phyloP scores from a whole-genome alignment of 2,113 vertebrate genomes.

The Larimichthys polyactis region DNA sequence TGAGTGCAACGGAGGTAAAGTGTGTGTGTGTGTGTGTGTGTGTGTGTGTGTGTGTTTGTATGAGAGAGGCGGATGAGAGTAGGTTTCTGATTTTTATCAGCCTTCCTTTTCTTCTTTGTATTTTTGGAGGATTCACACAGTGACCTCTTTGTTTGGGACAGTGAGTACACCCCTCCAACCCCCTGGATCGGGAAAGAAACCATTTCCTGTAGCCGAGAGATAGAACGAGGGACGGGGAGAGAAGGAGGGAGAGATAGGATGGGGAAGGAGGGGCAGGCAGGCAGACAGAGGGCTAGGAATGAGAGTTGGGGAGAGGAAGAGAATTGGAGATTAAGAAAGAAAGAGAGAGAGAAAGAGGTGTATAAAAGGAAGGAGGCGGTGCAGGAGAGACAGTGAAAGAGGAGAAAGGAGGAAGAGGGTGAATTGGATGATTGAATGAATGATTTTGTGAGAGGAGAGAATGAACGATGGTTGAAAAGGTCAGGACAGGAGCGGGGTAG shows the following conservation, averaged over 20 bases:
- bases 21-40: constrained; percentile 28
- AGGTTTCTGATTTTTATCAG: constrained; percentile 84
- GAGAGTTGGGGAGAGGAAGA: constrained; percentile 56
- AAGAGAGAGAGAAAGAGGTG: constrained; percentile 43
- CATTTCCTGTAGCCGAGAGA: constrained; percentile 83
- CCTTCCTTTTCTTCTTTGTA: constrained; percentile 85
- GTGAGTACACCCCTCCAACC: constrained; percentile 73
- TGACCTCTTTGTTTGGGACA: constrained; percentile 88
- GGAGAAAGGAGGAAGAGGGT: constrained; percentile 66
- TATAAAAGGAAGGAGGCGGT: constrained; percentile 49
- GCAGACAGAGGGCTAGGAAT: constrained; percentile 57
- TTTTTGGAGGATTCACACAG: constrained; percentile 86
- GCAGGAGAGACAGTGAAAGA: constrained; percentile 67
- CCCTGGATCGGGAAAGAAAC: constrained; percentile 77
- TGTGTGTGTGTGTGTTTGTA: constrained; percentile 40
- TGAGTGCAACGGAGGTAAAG: constrained; percentile 29
- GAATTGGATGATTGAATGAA: constrained; percentile 62
- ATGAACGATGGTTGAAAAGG: constrained; percentile 63
- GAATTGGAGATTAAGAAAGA: constrained; percentile 64
- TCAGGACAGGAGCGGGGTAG: constrained; percentile 46
- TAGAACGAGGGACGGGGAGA: constrained; percentile 62
- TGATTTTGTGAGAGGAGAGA: constrained; percentile 58
- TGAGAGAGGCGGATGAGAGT: constrained; percentile 80
- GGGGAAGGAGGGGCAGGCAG: constrained; percentile 59
- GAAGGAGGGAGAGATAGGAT: constrained; percentile 61